phyloP scores from a whole-genome alignment of 2,113 vertebrate species.

The Clarias gariepinus region DNA sequence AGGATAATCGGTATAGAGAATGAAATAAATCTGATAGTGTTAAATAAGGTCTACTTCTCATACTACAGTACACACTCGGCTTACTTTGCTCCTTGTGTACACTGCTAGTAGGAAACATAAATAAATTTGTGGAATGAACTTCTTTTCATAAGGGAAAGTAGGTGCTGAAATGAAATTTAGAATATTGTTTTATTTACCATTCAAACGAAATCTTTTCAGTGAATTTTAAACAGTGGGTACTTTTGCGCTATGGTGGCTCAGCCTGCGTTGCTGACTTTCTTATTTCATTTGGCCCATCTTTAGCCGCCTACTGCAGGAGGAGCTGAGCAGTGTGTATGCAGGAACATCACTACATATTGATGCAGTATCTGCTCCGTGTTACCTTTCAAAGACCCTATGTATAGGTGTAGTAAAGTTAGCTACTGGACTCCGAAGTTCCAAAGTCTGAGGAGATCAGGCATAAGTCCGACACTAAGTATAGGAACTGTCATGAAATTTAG shows the following conservation, averaged over 20 bases:
- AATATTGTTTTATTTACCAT: slow-evolving; percentile 12
- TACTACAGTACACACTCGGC: neutral
- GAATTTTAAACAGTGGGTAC: slow-evolving; percentile 8
- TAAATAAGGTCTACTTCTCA: neutral
- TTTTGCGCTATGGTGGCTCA: neutral
- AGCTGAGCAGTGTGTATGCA: neutral
- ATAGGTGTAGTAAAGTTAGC: neutral
- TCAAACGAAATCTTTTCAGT: neutral
- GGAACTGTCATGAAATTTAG: slow-evolving; percentile 20
- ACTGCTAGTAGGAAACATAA: neutral
- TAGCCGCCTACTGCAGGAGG: slow-evolving; percentile 6
- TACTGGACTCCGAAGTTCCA: neutral
- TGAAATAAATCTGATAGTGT: neutral
- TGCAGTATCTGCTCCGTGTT: neutral
- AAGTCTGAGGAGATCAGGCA: neutral
- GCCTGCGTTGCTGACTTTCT: neutral
- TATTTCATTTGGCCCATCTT: neutral
- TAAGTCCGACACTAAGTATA: neutral
- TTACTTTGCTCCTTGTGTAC: neutral
- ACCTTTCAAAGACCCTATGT: neutral
- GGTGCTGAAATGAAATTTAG: neutral
- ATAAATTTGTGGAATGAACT: too few species aligned
- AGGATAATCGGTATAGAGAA: too few species aligned
- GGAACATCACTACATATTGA: neutral
- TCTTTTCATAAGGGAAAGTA: neutral